Base-by-base conservation (phyloP, 2,113 vertebrate genomes). In the Drymodes brunneopygia region DNA sequence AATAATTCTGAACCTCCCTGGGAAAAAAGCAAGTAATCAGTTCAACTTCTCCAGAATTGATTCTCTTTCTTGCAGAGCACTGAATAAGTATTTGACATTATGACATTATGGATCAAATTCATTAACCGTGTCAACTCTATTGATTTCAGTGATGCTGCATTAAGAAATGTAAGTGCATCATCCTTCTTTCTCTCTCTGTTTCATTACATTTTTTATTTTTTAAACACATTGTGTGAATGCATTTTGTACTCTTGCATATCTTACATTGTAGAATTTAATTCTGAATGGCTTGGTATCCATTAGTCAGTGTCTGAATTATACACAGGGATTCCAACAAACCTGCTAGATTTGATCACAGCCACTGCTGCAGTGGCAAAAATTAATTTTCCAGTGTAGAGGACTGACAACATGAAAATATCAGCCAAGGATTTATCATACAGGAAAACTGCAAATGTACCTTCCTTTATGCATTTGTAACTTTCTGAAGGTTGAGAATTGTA, bases 51-150 rank as follows among this genome's bases (percentile, higher is more conserved):
- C 31, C 66, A 72, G 31, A 88, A 94, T 60, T 67, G 85, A 81
- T 81, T 94, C 61, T 69, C 33, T 72, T 48, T 58, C 80, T 83
- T 93, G 72, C 89, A 89, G 86, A 89, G 57, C 74, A 79, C 81
- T 81, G 72, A 88, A 35, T 69, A 87, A 93, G 58, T 95, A 91
- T 60, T 81, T 88, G 66, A 81, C 87, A 78, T 78, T 70, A 94
- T 73, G 80, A 91, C 83, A 91, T 81, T 83, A 83, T 72, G 47
- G 92, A 96, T 93, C 87, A 90, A 94, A 96, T 90, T 90, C 75
- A 90, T 95, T 94, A 93, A 58, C 4, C 1, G 3, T 48, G 64
- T 90, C 94, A 94, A 85, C n/a, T 77, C 48, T 44, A 97, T 74
- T 67, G 87, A 96, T 93, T 75, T 86, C 60, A 83, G 71, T 40